phyloP scores from a whole-genome alignment of 2,113 vertebrate genomes.

The Corythaixoides concolor region DNA sequence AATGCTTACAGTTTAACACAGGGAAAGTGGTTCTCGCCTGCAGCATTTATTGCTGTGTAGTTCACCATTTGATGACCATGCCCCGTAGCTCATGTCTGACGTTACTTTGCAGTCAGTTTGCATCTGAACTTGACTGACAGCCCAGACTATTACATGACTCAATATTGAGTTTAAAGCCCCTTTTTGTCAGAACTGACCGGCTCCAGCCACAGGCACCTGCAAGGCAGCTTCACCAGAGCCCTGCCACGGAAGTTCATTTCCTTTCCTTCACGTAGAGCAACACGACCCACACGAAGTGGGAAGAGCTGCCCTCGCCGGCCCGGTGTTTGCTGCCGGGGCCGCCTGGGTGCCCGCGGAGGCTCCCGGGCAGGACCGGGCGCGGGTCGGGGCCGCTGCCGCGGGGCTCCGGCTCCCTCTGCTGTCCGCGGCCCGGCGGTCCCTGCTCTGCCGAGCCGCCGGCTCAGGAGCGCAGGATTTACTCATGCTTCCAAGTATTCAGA shows the following conservation, averaged over 20 bases:
- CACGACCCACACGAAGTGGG: fast-evolving
- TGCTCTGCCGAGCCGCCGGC: too few species aligned
- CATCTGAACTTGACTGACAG: background rate
- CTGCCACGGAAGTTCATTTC: background rate
- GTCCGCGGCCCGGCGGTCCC: too few species aligned
- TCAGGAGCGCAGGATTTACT: too few species aligned
- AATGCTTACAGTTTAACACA: background rate
- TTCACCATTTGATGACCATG: background rate
- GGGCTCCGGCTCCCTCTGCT: too few species aligned
- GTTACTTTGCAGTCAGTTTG: background rate
- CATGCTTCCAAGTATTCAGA: too few species aligned
- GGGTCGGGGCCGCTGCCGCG: too few species aligned
- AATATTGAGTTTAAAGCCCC: background rate
- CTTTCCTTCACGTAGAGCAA: background rate
- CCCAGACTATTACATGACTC: background rate
- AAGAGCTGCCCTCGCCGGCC: fast-evolving
- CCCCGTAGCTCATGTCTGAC: background rate
- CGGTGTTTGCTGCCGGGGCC: fast-evolving
- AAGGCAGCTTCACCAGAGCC: background rate
- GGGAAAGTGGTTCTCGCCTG: background rate
- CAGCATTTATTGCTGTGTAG: background rate
- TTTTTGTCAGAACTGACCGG: background rate
- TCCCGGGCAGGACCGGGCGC: too few species aligned
- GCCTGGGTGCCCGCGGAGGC: too few species aligned
- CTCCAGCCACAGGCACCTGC: fast-evolving